Percentiles rank a stretch among this genome's conserved stretches.
phyloP scores from a whole-genome alignment of 2,113 vertebrate species.

The Amphiprion percula region DNA sequence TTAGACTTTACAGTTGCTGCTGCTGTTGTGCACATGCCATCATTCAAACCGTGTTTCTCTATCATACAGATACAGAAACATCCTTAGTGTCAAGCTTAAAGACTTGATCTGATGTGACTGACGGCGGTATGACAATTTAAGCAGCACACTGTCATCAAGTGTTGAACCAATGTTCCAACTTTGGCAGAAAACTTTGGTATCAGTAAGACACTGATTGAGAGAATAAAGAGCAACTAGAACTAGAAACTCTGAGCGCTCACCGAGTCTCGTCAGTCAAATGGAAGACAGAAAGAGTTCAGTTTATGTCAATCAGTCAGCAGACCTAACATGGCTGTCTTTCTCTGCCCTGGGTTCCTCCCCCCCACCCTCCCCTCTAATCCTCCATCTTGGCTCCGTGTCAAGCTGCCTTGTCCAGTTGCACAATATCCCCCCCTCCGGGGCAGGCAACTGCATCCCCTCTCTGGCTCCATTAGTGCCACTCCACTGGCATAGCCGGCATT shows the following conservation, averaged over 20 bases:
- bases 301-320: conserved; percentile 81
- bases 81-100: not conserved
- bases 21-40: not conserved
- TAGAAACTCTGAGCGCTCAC: conserved; percentile 21
- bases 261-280: conserved; percentile 50
- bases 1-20: conserved; percentile 1
- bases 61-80: not conserved
- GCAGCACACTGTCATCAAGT: too few species aligned
- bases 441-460: conserved; percentile 81
- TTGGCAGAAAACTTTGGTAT: not conserved
- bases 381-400: conserved; percentile 82
- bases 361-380: conserved; percentile 69
- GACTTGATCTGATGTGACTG: not conserved
- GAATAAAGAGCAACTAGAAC: conserved; percentile 1
- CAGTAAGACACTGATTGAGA: not conserved
- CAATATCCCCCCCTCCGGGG: conserved; percentile 81
- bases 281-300: conserved; percentile 62
- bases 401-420: conserved; percentile 82
- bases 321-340: conserved; percentile 82
- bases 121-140: not conserved
- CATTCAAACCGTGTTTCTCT: not conserved
- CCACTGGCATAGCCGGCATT: conserved; percentile 81
- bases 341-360: conserved; percentile 63
- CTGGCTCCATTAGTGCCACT: conserved; percentile 84
- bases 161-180: not conserved